Base-by-base conservation (phyloP, 2,888 invertebrate genomes). In the Clitarchus hookeri region DNA sequence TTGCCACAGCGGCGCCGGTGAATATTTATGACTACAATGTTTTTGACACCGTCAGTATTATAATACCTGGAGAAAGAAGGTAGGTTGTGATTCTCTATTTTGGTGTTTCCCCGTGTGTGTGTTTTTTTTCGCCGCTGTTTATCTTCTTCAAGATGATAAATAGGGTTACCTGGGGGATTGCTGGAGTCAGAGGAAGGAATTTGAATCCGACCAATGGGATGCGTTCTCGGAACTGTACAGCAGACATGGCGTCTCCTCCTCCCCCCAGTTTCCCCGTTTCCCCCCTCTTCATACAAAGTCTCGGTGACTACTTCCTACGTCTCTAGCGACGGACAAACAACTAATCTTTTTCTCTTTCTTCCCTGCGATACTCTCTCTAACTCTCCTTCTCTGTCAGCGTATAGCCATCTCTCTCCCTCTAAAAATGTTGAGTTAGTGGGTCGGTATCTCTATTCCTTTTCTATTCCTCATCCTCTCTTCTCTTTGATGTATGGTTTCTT, bases 181-280 rank as follows among this genome's bases (percentile, higher is more conserved):
- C 53, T 86, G 86, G 86, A 86, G 85, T 85, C 84, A 53, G 79
- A 84, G 79, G 84, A 84, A 86, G 78, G 86, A 87, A 87, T 87
- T 87, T 87, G 85, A 86, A 86, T 86, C n/a, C 80, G 86, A 87
- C 87, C 87, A 87, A 87, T 87, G 65, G 84, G 85, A 85, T 85
- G 27, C 82, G 82, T 82, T 44, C 82, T 44, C 36, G 44, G 26
- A 82, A 82, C 82, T 23, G 82, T 27, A 65, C 65, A 84, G 53
- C 86, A 79, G 78, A 84, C 86, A 86, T 84, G 86, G 86, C 84
- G 84, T 84, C 86, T 44, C 48, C 80, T 91, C 90, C 91, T 91
- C 91, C 90, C 91, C 82, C 83, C 83, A 23, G 19, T 44, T 83
- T 44, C 82, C 26, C n/a, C 53, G 25, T 77, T 65, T 79, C 79